Conservation (phyloP, 1,140 invertebrate genomes). For the Wasmannia auropunctata region DNA sequence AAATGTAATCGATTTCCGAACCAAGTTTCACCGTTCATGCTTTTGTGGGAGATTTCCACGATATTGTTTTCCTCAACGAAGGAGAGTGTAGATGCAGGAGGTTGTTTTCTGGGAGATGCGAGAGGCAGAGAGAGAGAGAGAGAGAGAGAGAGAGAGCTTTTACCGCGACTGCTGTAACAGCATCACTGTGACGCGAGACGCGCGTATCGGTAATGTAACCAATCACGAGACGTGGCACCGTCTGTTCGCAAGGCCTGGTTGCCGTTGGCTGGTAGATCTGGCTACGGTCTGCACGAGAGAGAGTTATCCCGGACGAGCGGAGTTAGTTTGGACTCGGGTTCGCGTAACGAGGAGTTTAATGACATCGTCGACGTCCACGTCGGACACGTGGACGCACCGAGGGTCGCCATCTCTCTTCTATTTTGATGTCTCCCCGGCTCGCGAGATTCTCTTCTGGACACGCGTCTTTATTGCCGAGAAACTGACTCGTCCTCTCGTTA, state of each 20-base stretch:
- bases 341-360: conserved; percentile 81
- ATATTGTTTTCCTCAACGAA: conserved; percentile 75
- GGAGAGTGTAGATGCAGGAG: conserved; percentile 38
- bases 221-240: conserved; percentile 74
- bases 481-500: conserved; percentile 10
- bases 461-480: conserved; percentile 12
- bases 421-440: conserved; percentile 60
- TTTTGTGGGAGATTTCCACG: conserved; percentile 43
- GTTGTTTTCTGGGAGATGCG: not conserved
- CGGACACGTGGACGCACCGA: conserved; percentile 72
- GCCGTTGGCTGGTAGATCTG: conserved; percentile 61
- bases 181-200: conserved; percentile 78
- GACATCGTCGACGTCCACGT: conserved; percentile 79
- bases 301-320: conserved; percentile 58
- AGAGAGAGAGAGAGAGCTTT: conserved; percentile 32
- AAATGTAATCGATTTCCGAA: not conserved
- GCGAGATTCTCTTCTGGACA: conserved; percentile 43
- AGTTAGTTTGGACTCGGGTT: conserved; percentile 72
- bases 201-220: conserved; percentile 82
- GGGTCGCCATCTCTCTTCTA: conserved; percentile 61
- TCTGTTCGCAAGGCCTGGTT: conserved; percentile 67
- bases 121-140: not conserved
- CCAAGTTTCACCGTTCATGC: not conserved
- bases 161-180: conserved; percentile 80
- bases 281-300: conserved; percentile 46